Evolutionary conservation across 2,888 invertebrate genomes (phyloP), one percentile per base, ranked within the genome.

Genomic region (Dryocosmus kuriphilus): DNA sequence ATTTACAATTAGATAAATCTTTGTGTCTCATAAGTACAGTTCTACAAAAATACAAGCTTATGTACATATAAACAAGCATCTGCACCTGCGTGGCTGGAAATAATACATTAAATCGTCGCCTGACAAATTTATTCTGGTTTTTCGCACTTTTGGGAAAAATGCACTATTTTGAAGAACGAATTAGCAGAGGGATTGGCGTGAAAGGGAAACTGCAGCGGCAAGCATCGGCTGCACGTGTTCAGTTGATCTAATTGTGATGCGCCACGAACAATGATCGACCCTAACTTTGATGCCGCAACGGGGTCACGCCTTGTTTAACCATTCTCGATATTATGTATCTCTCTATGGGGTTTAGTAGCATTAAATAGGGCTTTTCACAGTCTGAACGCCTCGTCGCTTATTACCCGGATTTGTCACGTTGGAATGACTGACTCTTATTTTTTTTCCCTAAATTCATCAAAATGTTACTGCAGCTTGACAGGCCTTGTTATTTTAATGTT

Each of bases 201-300:
- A 65, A 80, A 81, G 80, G 82, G 80, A 77, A 81, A 79, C 77
- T 81, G 81, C 62, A 79, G 77, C 80, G 78, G 67, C 30, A 27
- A 46, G 27, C 27, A 46, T 22, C 22, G 51, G 30, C 51, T 60
- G 84, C 88, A 88, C 88, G 88, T 88, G 88, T 87, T 85, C 86
- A 71, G 80, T 77, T 84, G 85, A 87, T 86, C 87, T 85, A 86
- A 88, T 88, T 88, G 84, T 85, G 83, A 86, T 86, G 86, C 84
- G 81, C 77, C 79, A 78, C 79, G 83, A 73, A 82, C 82, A 82
- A 82, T 81, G 46, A 77, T n/a, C 81, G 79, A 79, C 82, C 82
- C 80, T 80, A 81, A 81, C 77, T 82, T 62, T 77, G 79, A 76
- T 80, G 77, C 82, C 80, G 76, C 81, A 83, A 81, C 79, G 81